Percentiles rank a stretch among this genome's conserved stretches.
Evolutionary conservation across 2,888 invertebrate species (phyloP).

Genomic region (Perizoma affinitatum): DNA sequence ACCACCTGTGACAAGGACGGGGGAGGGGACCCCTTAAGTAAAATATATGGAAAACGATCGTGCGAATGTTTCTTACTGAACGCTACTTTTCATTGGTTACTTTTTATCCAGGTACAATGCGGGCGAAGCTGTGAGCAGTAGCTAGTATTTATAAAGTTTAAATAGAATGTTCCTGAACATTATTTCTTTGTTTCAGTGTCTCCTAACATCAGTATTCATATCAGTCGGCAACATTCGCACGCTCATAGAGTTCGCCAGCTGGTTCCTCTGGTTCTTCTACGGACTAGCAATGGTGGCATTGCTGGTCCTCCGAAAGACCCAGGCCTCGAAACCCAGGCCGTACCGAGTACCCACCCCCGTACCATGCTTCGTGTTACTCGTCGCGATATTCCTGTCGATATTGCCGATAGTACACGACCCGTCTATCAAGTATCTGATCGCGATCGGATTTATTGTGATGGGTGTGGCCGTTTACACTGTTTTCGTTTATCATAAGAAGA

Average conservation of each 20-base stretch:
- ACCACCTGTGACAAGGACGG: too few species aligned
- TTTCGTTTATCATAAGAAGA: conserved; percentile 88
- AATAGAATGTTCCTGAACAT: neutral
- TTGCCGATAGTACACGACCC: conserved; percentile 91
- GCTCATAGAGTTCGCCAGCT: conserved; percentile 93
- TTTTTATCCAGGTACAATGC: too few species aligned
- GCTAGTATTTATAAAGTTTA: too few species aligned
- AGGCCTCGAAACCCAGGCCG: conserved; percentile 87
- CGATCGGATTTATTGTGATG: conserved; percentile 87
- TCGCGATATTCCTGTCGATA: conserved; percentile 89
- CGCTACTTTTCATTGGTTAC: too few species aligned
- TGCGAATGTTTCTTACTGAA: too few species aligned
- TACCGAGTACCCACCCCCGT: conserved; percentile 89
- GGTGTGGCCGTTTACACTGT: conserved; percentile 89
- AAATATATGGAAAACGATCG: too few species aligned
- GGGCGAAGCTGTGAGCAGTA: too few species aligned
- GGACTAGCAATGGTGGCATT: conserved; percentile 92
- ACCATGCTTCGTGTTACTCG: conserved; percentile 88
- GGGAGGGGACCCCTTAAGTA: too few species aligned
- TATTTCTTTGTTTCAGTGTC: conserved; percentile 77
- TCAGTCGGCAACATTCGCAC: conserved; percentile 89
- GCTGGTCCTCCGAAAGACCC: conserved; percentile 88
- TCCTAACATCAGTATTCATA: conserved; percentile 89
- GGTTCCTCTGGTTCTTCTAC: conserved; percentile 94
- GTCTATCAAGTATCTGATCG: conserved; percentile 90